These are phyloP conservation scores for Cetonia aurata DNA, from an alignment of 2,888 invertebrate species.

Conservation along the genomic window DNA sequence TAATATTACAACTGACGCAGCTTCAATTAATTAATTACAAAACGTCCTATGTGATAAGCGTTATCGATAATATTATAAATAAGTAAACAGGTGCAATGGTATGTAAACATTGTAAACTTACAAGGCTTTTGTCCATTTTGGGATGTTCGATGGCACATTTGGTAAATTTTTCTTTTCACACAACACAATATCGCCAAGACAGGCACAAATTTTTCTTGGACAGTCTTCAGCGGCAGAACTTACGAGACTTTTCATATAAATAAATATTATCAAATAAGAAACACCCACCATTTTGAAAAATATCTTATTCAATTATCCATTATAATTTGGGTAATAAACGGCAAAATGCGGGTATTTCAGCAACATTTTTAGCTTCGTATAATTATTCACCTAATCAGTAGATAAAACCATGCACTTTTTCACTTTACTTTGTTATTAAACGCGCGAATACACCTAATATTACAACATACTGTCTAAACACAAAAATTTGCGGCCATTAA, in stretches of 20 bases:
- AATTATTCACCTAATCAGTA: slow-evolving; percentile 27
- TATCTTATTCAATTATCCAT: slow-evolving; percentile 60
- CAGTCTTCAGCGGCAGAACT: slow-evolving; percentile 67
- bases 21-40: slow-evolving; percentile 17
- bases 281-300: slow-evolving; percentile 68
- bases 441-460: slow-evolving; percentile 42
- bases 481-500: slow-evolving; percentile 40
- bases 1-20: slow-evolving; percentile 27
- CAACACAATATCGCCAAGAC: slow-evolving; percentile 80
- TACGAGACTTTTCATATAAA: slow-evolving; percentile 55
- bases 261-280: slow-evolving; percentile 60
- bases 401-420: slow-evolving; percentile 27
- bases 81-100: slow-evolving; percentile 53
- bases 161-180: slow-evolving; percentile 80
- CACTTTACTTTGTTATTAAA: slow-evolving; percentile 43
- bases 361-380: slow-evolving; percentile 47
- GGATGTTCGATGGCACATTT: slow-evolving; percentile 78
- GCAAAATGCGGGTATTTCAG: slow-evolving; percentile 49
- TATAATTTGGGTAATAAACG: slow-evolving; percentile 58
- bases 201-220: slow-evolving; percentile 76
- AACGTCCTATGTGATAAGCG: slow-evolving; percentile 14
- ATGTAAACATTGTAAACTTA: slow-evolving; percentile 68
- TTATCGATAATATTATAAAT: slow-evolving; percentile 45
- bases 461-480: slow-evolving; percentile 50
- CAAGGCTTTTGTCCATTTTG: slow-evolving; percentile 82